Evolutionary conservation across 2,797 vertebrate genomes (phyloP).

Genomic region (Dermochelys coriacea): DNA sequence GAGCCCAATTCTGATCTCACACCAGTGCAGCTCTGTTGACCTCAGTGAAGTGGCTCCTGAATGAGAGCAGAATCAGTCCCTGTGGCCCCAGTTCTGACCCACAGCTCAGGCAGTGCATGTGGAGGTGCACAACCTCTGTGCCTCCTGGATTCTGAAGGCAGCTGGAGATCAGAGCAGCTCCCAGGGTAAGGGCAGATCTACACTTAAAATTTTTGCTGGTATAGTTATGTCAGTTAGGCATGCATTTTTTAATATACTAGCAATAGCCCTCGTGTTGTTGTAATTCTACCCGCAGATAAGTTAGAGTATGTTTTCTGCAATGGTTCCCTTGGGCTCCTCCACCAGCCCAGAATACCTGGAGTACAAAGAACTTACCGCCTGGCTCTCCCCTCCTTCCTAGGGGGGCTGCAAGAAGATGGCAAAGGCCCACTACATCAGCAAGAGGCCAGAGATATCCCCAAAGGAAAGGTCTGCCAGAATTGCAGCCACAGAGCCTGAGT

Average conservation of each 20-base stretch:
- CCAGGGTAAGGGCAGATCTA: not conserved
- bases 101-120: not conserved
- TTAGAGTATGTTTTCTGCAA: not conserved
- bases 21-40: not conserved
- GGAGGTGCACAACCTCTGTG: not conserved
- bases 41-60: not conserved
- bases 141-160: not conserved
- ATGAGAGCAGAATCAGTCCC: not conserved
- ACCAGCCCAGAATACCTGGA: not conserved
- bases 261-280: not conserved
- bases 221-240: not conserved
- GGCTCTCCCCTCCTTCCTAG: slow-evolving; percentile 2
- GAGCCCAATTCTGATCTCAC: not conserved
- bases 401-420: not conserved
- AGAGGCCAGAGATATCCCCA: not conserved
- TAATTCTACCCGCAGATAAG: not conserved
- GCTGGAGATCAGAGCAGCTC: rapidly evolving
- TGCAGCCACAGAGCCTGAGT: not conserved
- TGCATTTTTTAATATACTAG: not conserved
- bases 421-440: not conserved
- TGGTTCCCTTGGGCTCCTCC: not conserved
- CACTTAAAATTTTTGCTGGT: not conserved
- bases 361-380: not conserved
- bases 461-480: not conserved
- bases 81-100: not conserved